Evolutionary conservation across 2,888 invertebrate species (phyloP), one percentile per base, ranked within the genome.

Genomic region (Chalcosyrphus nemorum): DNA sequence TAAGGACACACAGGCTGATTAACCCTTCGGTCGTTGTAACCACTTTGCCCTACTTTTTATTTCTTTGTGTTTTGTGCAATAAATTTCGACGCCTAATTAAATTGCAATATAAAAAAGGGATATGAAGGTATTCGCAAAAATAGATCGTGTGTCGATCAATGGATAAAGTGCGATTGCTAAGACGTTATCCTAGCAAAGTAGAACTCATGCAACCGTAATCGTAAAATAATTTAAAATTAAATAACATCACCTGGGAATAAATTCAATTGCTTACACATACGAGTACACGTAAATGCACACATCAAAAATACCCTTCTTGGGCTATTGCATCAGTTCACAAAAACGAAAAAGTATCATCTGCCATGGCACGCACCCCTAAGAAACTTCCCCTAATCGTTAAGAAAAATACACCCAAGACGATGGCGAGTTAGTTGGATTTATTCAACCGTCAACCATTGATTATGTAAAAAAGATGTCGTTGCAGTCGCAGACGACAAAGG

Each of bases 391-490:
- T 84, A 80, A 84, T 84, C 84, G 70, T 77, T n/a, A 43, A 21
- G 9, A 59, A 68, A 38, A 56, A 32, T 13, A 63, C 81, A 77
- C 56, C 81, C 57, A 65, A 74, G 84, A 80, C 84, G 66, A 75
- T 11, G 7, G 65, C 29, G 59, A 72, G 19, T n/a, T 77, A 52
- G 35, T 17, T 77, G 84, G 75, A 84, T 80, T 75, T 80, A 75
- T 75, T 84, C 80, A 84, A 84, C 77, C 82, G 72, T 61, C 82
- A 82, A 72, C 78, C 80, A 84, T 84, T 84, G 84, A 84, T 84
- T 84, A 70, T 80, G 65, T 75, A 68, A 75, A 82, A 70, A 65
- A 41, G 24, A 57, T 74, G 81, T 70, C 80, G 75, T 82, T 80
- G 74, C 57, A 59, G 68, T 65, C 13, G 38, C 43, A 15, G 66